These are phyloP conservation scores for Misgurnus mizolepis DNA, from an alignment of 2,113 vertebrate species.

Conservation along the genomic window DNA sequence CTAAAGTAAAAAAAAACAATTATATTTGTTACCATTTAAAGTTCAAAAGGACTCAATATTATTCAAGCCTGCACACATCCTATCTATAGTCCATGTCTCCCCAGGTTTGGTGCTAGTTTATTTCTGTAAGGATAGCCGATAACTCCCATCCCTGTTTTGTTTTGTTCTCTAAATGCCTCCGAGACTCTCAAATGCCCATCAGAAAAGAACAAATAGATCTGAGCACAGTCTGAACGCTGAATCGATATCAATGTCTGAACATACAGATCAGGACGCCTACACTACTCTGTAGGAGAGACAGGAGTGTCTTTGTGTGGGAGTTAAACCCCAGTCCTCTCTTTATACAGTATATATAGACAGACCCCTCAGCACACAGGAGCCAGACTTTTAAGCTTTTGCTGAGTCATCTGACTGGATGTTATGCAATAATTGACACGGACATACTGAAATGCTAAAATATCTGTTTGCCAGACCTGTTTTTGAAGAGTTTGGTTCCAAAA, in stretches of 20 bases:
- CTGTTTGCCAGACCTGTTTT: too few relatives aligned
- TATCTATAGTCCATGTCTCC: background rate
- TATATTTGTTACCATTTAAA: background rate
- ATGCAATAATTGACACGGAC: too few relatives aligned
- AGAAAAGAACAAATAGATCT: slow-evolving; percentile 48
- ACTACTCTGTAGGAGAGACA: background rate
- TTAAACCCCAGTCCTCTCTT: background rate
- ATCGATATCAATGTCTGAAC: slow-evolving; percentile 45
- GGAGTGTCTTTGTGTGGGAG: slow-evolving; percentile 4
- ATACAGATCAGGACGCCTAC: slow-evolving; percentile 19
- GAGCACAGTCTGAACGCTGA: slow-evolving; percentile 40
- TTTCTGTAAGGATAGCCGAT: slow-evolving; percentile 1
- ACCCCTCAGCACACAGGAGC: background rate
- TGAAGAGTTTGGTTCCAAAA: too few relatives aligned
- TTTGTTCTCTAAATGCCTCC: slow-evolving; percentile 47
- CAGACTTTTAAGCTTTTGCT: background rate
- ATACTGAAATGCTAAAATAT: too few relatives aligned
- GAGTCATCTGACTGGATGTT: background rate
- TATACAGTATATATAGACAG: background rate
- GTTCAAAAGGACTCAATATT: background rate
- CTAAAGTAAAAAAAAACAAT: background rate
- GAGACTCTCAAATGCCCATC: slow-evolving; percentile 44
- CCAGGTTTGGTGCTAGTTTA: background rate
- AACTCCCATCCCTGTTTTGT: background rate
- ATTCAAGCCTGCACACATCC: background rate